phyloP scores from a whole-genome alignment of 1,140 invertebrate genomes.

The Saccostrea echinata region DNA sequence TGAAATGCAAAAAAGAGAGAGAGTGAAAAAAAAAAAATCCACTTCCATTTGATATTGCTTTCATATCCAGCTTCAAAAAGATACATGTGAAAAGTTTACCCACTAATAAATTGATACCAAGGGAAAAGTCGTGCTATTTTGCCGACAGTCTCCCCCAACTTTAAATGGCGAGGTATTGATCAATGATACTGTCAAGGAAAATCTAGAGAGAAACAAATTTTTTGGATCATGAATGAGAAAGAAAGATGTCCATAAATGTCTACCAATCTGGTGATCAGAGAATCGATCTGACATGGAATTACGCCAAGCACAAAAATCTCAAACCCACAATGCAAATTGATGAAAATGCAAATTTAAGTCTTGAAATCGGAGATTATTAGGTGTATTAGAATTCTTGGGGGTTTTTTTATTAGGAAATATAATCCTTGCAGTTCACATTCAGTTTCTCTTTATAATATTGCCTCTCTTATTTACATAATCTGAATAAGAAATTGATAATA shows the following conservation, averaged over 20 bases:
- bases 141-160: background rate
- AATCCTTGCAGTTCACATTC: background rate
- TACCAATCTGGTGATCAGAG: background rate
- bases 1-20: background rate
- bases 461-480: background rate
- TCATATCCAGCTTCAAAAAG: slow-evolving; percentile 20
- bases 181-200: background rate
- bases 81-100: background rate
- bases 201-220: background rate
- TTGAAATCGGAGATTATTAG: slow-evolving; percentile 1
- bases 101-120: slow-evolving; percentile 18
- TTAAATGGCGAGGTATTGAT: background rate
- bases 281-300: background rate
- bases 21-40: background rate
- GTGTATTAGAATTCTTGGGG: background rate
- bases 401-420: background rate
- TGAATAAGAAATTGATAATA: background rate
- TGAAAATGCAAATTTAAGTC: slow-evolving; percentile 10
- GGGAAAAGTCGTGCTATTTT: background rate
- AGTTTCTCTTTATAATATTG: background rate
- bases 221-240: background rate
- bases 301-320: background rate
- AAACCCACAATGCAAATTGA: background rate
- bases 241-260: background rate
- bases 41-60: slow-evolving; percentile 2